These are phyloP conservation scores for Gavia stellata DNA, from an alignment of 2,113 vertebrate species.

Conservation along the genomic window DNA sequence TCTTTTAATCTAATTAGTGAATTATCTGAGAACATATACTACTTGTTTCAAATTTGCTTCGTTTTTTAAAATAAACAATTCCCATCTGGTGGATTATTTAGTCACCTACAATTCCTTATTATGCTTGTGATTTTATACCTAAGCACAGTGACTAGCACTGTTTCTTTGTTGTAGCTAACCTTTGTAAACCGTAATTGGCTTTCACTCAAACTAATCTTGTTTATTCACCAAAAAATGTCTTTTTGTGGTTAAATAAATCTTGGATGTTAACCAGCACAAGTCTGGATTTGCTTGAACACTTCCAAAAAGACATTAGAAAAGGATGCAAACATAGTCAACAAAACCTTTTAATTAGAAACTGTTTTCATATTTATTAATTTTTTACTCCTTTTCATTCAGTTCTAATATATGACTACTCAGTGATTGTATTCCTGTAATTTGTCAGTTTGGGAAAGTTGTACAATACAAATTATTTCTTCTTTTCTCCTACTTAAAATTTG, in stretches of 20 bases:
- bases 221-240: not conserved
- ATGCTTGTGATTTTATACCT: not conserved
- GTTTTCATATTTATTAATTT: not conserved
- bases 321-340: not conserved
- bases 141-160: not conserved
- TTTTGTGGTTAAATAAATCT: not conserved
- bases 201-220: not conserved
- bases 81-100: not conserved
- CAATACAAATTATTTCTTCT: not conserved
- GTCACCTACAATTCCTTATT: not conserved
- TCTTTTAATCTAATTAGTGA: not conserved
- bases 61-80: not conserved
- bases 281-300: not conserved
- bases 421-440: not conserved
- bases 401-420: not conserved
- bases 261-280: not conserved
- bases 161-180: not conserved
- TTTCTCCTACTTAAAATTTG: not conserved
- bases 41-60: not conserved
- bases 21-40: not conserved
- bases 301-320: not conserved
- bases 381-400: not conserved
- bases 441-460: not conserved
- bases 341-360: not conserved
- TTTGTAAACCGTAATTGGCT: not conserved